phyloP scores from a whole-genome alignment of 2,113 vertebrate species.

The Psettodes erumei region DNA sequence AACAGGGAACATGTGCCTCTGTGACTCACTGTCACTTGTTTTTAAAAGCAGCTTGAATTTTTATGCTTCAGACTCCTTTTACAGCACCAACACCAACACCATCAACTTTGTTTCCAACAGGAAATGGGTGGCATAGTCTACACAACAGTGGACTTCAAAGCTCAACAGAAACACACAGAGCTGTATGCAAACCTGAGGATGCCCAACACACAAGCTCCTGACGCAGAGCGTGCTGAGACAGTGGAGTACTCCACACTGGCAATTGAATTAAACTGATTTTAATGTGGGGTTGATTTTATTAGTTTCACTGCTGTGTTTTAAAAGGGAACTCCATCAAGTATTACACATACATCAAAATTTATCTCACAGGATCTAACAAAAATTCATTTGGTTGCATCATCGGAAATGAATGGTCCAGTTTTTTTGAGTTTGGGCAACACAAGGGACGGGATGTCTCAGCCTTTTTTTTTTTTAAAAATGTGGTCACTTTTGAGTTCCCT shows the following conservation, averaged over 20 bases:
- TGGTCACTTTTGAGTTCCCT: neutral
- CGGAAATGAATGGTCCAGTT: neutral
- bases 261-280: constrained; percentile 20
- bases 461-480: neutral
- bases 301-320: neutral
- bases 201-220: constrained; percentile 10
- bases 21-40: constrained; percentile 73
- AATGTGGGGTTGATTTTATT: neutral
- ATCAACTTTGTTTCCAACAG: constrained; percentile 46
- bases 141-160: constrained; percentile 77
- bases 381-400: neutral
- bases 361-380: neutral
- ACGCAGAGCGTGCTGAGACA: constrained; percentile 36
- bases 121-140: constrained; percentile 71
- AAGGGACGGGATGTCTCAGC: neutral
- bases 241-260: constrained; percentile 81
- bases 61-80: constrained; percentile 38
- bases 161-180: constrained; percentile 44
- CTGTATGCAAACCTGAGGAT: constrained; percentile 73
- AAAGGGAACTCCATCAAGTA: neutral
- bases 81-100: neutral
- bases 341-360: too few species aligned
- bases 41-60: constrained; percentile 18
- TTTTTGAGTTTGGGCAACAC: neutral
- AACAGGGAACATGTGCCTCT: constrained; percentile 49